phyloP scores from a whole-genome alignment of 35 echinoderm and acorn worm genomes.

The Ophiothrix spiculata region DNA sequence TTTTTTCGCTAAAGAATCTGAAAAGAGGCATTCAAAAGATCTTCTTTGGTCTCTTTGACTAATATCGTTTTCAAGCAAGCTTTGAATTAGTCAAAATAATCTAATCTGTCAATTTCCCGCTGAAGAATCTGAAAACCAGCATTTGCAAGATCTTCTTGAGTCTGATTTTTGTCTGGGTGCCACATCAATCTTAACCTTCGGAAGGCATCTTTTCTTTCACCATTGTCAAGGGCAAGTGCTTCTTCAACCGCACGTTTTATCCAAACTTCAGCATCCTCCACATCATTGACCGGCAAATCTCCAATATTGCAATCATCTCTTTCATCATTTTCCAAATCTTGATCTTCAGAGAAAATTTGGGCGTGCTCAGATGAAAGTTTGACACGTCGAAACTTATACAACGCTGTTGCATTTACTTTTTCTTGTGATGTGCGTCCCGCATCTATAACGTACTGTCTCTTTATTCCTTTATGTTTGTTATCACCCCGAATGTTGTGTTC shows the following conservation, averaged over 20 bases:
- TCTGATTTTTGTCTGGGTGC: constrained; percentile 7
- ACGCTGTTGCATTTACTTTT: neutral
- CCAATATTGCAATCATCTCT: neutral
- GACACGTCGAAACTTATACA: constrained; percentile 29
- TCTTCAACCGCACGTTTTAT: neutral
- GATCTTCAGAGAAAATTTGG: neutral
- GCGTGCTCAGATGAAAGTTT: neutral
- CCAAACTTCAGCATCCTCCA: neutral
- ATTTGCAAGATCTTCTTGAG: neutral
- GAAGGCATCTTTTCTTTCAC: neutral
- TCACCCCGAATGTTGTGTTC: neutral
- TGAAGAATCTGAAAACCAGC: constrained; percentile 9
- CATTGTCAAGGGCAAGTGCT: neutral
- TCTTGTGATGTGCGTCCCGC: constrained; percentile 16
- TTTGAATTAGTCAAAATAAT: no score
- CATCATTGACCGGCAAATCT: neutral
- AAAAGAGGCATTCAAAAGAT: no score
- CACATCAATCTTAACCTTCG: neutral
- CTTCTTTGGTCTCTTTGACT: no score
- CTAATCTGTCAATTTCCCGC: neutral
- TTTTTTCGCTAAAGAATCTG: no score
- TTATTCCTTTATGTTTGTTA: neutral
- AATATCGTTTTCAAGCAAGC: no score
- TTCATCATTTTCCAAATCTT: neutral
- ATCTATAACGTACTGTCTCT: constrained; percentile 22